A percentile compares a stretch with the other conserved stretches of the same genome.
Conservation (phyloP, 2,888 invertebrate species). For the Zaprionus obscuricornis region DNA sequence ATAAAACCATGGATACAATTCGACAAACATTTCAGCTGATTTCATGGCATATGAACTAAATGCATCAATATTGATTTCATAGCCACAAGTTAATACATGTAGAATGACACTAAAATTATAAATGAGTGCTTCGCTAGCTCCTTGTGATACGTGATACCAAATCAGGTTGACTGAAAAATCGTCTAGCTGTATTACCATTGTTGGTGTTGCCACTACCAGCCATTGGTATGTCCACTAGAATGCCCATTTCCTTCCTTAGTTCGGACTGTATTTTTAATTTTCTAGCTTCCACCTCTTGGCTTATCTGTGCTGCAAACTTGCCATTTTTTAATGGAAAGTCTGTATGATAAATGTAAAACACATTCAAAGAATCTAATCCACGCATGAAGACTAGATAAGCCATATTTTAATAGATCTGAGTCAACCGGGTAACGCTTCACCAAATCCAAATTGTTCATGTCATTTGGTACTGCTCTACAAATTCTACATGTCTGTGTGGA, state of each 20-base stretch:
- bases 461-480: slow-evolving; percentile 17
- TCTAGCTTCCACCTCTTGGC: too few species aligned
- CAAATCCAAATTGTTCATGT: slow-evolving; percentile 22
- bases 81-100: background rate
- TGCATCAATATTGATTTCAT: slow-evolving; percentile 17
- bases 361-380: slow-evolving; percentile 21
- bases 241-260: background rate
- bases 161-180: slow-evolving; percentile 17
- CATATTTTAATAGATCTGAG: slow-evolving; percentile 18
- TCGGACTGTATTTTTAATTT: too few species aligned
- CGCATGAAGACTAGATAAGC: slow-evolving; percentile 19
- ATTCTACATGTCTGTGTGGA: slow-evolving; percentile 26
- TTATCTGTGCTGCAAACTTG: too few species aligned
- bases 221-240: slow-evolving; percentile 3
- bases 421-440: slow-evolving; percentile 9
- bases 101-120: slow-evolving; percentile 17
- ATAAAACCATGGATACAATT: slow-evolving; percentile 21
- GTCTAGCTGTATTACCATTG: slow-evolving; percentile 23
- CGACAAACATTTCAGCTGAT: slow-evolving; percentile 17
- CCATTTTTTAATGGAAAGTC: slow-evolving; percentile 14
- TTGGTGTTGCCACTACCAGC: slow-evolving; percentile 14
- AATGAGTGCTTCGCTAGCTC: slow-evolving; percentile 11
- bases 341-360: slow-evolving; percentile 20
- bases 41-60: slow-evolving; percentile 11
- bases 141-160: slow-evolving; percentile 14